Evolutionary conservation across 1,140 invertebrate species (phyloP), one percentile per base, ranked within the genome.

Genomic region (Pseudomyrmex dendroicus): DNA sequence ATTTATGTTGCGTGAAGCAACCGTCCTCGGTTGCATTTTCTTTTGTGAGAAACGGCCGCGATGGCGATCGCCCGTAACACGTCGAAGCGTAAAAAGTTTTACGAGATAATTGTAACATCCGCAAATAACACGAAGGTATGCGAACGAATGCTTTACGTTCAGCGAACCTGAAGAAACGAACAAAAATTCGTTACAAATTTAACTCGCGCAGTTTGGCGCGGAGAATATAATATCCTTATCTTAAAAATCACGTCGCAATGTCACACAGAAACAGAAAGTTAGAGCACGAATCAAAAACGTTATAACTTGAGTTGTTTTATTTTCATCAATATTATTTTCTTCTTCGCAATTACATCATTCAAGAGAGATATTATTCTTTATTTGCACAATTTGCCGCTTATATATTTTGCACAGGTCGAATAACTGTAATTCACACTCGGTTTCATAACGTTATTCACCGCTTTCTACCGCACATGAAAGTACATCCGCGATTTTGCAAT

Each of bases 1-100:
- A 76, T 90, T 90, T 89, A 90, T 87, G 89, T 86, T 84, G 78
- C 89, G 89, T 90, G 84, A 90, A 90, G 72, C 22, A 86, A 68
- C 74, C 76, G 63, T 76, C 74, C 56, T 64, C 44, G 73, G 15
- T 15, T 20, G 15, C 15, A 61, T 22, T 48, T 63, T 25, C 22
- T 46, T 50, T 8, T 25, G 72, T 82, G 80, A 76, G 78, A 82
- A 63, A 82, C 57, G 70, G 68, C 20, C 62, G 57, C 46, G 17
- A 46, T 17, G 67, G 68, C 78, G 78, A 82, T 82, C 78, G 78
- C 44, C 72, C 72, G 68, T 76, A 82, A 82, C 78, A 63, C 44
- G 66, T 70, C 64, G n/a, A 70, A 78, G 20, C 15, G 46, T 61
- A 80, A 80, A 80, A 72, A 68, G 44, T 72, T 80, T 80, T 80